phyloP scores from a whole-genome alignment of 35 echinoderm and acorn worm genomes.

The Amphiura filiformis region DNA sequence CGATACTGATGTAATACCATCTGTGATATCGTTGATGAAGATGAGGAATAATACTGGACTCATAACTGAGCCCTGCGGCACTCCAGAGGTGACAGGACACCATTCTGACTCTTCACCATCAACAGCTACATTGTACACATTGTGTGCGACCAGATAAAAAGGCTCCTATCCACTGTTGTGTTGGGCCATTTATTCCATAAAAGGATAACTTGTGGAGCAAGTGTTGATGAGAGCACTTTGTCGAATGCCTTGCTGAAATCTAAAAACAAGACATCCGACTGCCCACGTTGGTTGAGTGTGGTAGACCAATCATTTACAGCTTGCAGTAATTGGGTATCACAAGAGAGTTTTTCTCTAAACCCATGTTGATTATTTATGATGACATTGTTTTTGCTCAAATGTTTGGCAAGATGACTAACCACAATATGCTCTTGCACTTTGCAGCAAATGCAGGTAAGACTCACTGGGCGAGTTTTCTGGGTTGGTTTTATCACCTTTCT shows the following conservation, averaged over 20 bases:
- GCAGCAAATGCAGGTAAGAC: slow-evolving; percentile 50
- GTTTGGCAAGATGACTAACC: slow-evolving; percentile 41
- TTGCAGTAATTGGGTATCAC: slow-evolving; percentile 34
- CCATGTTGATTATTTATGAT: slow-evolving; percentile 47
- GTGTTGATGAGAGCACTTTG: not conserved
- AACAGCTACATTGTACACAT: not conserved
- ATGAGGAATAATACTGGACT: slow-evolving; percentile 30
- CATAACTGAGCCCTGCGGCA: slow-evolving; percentile 45
- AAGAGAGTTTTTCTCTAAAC: slow-evolving; percentile 36
- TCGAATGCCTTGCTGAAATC: slow-evolving; percentile 40
- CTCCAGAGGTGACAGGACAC: slow-evolving; percentile 18
- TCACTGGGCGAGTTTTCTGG: slow-evolving; percentile 34
- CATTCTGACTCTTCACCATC: not conserved
- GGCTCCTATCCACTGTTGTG: not conserved
- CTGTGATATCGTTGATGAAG: slow-evolving; percentile 28
- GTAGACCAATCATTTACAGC: slow-evolving; percentile 21
- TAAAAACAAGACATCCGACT: slow-evolving; percentile 26
- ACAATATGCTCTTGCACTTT: slow-evolving; percentile 62
- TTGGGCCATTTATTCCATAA: slow-evolving; percentile 13
- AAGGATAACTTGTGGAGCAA: slow-evolving; percentile 18
- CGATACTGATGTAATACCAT: not conserved
- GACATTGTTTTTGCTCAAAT: slow-evolving; percentile 40
- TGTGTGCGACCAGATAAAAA: slow-evolving; percentile 1
- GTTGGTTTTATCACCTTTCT: not conserved
- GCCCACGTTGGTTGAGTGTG: not conserved